phyloP scores from a whole-genome alignment of 2,113 vertebrate genomes.

The Ctenodactylus gundi region DNA sequence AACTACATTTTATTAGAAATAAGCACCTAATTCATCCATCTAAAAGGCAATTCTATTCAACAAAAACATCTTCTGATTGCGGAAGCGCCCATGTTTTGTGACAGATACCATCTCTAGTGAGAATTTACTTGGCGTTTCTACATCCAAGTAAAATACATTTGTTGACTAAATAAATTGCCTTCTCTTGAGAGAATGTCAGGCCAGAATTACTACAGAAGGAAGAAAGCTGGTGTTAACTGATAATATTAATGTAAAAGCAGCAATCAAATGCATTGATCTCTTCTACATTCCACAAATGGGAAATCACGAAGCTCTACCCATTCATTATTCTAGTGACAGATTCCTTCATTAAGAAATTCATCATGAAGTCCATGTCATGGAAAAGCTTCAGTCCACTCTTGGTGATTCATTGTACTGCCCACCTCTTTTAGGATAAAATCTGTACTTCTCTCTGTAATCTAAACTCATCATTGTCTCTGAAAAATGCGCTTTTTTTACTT shows the following conservation, averaged over 20 bases:
- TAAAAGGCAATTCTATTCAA: constrained; percentile 13
- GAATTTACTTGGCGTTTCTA: neutral
- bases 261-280: constrained; percentile 80
- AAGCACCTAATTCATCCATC: neutral
- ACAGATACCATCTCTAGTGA: neutral
- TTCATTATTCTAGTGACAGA: constrained; percentile 57
- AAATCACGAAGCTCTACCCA: constrained; percentile 64
- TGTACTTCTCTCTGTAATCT: neutral
- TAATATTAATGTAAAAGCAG: constrained; percentile 78
- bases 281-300: constrained; percentile 65
- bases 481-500: neutral
- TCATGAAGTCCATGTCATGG: neutral
- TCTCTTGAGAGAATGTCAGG: constrained; percentile 77
- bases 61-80: neutral
- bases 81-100: neutral
- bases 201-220: constrained; percentile 68
- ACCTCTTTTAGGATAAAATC: neutral
- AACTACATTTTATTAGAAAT: neutral
- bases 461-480: neutral
- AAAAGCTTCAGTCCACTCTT: neutral
- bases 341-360: neutral
- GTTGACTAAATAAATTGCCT: constrained; percentile 78
- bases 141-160: neutral
- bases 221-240: constrained; percentile 66
- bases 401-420: neutral